Conservation (phyloP, 2,113 vertebrate genomes). For the Limanda limanda region DNA sequence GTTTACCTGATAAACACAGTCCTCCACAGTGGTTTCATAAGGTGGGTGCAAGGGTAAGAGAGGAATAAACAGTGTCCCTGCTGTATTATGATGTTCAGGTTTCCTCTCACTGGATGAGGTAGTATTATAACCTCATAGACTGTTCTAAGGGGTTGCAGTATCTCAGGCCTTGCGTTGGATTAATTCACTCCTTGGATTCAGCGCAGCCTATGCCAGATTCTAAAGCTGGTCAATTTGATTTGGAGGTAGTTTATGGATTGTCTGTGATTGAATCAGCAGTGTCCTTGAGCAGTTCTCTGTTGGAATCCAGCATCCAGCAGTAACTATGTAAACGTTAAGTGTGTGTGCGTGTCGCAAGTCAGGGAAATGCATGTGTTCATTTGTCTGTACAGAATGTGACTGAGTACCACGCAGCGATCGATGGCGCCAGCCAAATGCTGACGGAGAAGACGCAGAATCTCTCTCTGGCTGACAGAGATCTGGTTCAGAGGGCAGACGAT, state of each 20-base stretch:
- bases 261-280: no score
- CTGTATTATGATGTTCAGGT: neutral
- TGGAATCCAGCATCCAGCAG: neutral
- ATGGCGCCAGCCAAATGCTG: conserved; percentile 88
- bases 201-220: neutral
- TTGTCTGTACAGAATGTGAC: conserved; percentile 84
- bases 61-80: neutral
- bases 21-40: no score
- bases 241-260: conserved; percentile 44
- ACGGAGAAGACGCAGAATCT: conserved; percentile 86
- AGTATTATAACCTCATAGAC: conserved; percentile 30
- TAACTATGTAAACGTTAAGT: neutral
- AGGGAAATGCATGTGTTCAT: neutral
- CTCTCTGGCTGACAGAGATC: conserved; percentile 83
- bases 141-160: neutral
- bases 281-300: neutral
- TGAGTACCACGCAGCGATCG: conserved; percentile 91
- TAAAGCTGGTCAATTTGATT: conserved; percentile 29
- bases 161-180: conserved; percentile 22
- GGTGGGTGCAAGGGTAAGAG: neutral
- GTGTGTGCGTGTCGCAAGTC: neutral
- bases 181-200: conserved; percentile 6
- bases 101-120: conserved; percentile 8
- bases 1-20: no score
- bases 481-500: conserved; percentile 86